These are phyloP conservation scores for Neopelma chrysocephalum DNA, from an alignment of 2,797 vertebrate genomes.

Conservation along the genomic window DNA sequence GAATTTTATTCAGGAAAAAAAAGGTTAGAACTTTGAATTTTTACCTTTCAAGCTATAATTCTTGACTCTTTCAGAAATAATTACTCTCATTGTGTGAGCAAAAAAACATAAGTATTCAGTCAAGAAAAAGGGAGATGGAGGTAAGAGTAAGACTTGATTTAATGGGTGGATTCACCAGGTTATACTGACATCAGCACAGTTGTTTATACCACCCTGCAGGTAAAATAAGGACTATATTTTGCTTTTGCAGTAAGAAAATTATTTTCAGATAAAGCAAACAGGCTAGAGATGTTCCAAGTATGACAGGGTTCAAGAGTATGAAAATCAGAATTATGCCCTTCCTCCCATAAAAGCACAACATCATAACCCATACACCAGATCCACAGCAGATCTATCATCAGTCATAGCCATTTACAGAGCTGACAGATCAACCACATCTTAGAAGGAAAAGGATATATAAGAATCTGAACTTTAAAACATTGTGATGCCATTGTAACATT, in stretches of 20 bases:
- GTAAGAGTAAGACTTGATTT: not conserved
- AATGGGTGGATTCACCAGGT: not conserved
- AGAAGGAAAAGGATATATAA: not conserved
- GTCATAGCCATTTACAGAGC: not conserved
- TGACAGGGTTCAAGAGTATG: not conserved
- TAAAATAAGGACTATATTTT: not conserved
- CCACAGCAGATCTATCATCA: not conserved
- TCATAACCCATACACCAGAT: not conserved
- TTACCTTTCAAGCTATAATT: not conserved
- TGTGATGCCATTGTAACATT: not conserved
- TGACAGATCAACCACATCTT: not conserved
- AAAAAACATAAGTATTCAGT: not conserved
- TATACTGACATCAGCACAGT: not conserved
- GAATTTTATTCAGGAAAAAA: not conserved
- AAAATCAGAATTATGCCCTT: not conserved
- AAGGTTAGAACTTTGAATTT: not conserved
- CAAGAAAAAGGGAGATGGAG: not conserved
- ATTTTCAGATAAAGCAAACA: not conserved
- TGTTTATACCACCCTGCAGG: accelerated
- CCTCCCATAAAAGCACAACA: not conserved
- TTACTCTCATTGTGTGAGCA: not conserved
- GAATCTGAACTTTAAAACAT: not conserved
- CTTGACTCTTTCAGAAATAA: not conserved
- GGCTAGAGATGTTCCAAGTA: not conserved
- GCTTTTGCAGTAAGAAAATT: not conserved